Evolutionary conservation across 2,797 vertebrate genomes (phyloP), one percentile per base, ranked within the genome.

Genomic region (Denticeps clupeoides): DNA sequence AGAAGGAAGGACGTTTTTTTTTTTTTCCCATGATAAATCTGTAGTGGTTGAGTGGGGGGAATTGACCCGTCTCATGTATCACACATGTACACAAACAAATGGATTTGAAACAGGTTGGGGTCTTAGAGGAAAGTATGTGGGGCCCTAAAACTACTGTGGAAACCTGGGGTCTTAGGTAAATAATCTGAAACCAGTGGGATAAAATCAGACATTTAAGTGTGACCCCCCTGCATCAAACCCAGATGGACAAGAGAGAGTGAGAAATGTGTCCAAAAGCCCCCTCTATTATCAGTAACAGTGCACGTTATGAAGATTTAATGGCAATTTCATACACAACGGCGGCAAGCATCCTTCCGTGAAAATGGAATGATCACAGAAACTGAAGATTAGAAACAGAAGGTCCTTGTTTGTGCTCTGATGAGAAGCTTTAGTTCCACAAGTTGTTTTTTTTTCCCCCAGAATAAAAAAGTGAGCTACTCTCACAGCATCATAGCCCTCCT

Each of bases 151-250:
- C 62, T 55, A 55, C 55, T 51, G 37, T 37, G 33, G 45, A 58
- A 62, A 68, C 56, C 59, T 26, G 48, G 18, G 44, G 56, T 53
- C 64, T 70, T 55, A 64, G 60, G 56, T 53, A 56, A 58, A 59
- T 65, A 65, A 71, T 67, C 67, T 63, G 56, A 60, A 68, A 68
- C 72, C 58, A 73, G 66, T 71, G 25, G 60, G 54, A 55, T 58
- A 60, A 67, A 62, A 70, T 75, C 60, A 33, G 59, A 50, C 54
- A 25, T 48, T 58, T 53, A 61, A 23, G 57, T 67, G 53, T 62
- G 59, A 67, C 53, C 51, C 33, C 40, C 43, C 7, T 33, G 51
- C 51, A 58, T 52, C 35, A 55, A 53, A 48, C 10, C 45, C 42
- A 48, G 29, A 49, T 50, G 27, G 12, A 48, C 8, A 53, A 26